Conservation (phyloP, 2,888 invertebrate genomes). For the Apodemia duryi region DNA sequence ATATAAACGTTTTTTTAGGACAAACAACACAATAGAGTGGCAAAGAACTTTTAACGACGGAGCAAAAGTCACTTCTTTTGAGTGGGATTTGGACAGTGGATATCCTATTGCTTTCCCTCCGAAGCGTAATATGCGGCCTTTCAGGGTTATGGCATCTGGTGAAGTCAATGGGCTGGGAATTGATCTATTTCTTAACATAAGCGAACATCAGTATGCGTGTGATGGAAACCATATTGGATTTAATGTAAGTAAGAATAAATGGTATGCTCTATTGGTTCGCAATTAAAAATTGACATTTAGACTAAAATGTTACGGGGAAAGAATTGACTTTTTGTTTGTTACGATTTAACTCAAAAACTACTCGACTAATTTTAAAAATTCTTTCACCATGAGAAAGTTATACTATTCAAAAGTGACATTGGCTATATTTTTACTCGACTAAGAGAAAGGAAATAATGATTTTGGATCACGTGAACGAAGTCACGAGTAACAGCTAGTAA, state of each 20-base stretch:
- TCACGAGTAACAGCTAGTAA: no score
- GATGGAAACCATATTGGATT: slow-evolving; percentile 68
- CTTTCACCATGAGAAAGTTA: no score
- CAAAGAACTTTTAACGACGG: slow-evolving; percentile 48
- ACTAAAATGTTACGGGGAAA: no score
- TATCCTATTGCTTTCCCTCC: slow-evolving; percentile 62
- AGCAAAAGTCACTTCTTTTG: slow-evolving; percentile 36
- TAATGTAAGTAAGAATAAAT: slow-evolving; percentile 46
- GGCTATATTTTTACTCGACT: no score
- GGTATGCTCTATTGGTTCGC: no score
- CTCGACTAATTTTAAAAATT: no score
- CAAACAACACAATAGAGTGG: slow-evolving; percentile 57
- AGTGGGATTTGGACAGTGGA: slow-evolving; percentile 61
- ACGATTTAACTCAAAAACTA: no score
- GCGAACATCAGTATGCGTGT: slow-evolving; percentile 63
- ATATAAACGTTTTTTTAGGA: slow-evolving; percentile 39
- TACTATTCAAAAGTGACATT: no score
- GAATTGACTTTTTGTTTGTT: no score
- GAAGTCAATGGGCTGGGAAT: slow-evolving; percentile 61
- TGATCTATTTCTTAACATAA: slow-evolving; percentile 63
- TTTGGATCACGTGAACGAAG: no score
- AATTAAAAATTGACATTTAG: no score
- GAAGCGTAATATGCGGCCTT: slow-evolving; percentile 47
- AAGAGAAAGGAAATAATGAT: no score
- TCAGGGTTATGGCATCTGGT: slow-evolving; percentile 62